Conservation (phyloP, 2,797 vertebrate genomes). For the Chanos chanos region DNA sequence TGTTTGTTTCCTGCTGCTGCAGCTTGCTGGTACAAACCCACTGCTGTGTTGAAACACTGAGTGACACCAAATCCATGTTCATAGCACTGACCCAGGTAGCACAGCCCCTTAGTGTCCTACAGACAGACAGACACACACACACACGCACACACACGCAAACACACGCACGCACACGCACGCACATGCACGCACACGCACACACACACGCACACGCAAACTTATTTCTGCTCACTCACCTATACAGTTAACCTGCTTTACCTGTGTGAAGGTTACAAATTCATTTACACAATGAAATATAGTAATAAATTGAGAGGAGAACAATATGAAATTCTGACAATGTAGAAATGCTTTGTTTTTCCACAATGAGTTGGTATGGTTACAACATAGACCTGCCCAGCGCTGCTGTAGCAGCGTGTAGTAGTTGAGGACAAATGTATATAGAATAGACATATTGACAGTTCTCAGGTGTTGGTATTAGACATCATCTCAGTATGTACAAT, state of each 20-base stretch:
- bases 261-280: too few relatives aligned
- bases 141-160: not conserved
- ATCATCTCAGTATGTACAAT: too few relatives aligned
- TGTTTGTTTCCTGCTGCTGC: slow-evolving; percentile 67
- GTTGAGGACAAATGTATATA: not conserved
- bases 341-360: too few relatives aligned
- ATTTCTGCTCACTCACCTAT: too few relatives aligned
- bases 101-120: slow-evolving; percentile 81
- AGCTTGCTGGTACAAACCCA: slow-evolving; percentile 71
- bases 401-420: too few relatives aligned
- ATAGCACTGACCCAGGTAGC: slow-evolving; percentile 84
- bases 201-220: too few relatives aligned
- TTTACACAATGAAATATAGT: too few relatives aligned
- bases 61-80: slow-evolving; percentile 82
- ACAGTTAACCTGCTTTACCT: too few relatives aligned
- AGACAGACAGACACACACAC: slow-evolving; percentile 22
- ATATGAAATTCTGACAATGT: not conserved
- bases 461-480: too few relatives aligned
- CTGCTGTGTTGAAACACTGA: slow-evolving; percentile 64
- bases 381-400: too few relatives aligned
- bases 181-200: not conserved
- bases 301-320: too few relatives aligned
- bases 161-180: slow-evolving; percentile 12
- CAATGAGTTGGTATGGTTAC: too few relatives aligned
- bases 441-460: not conserved